Percentiles rank a stretch among this genome's conserved stretches.
phyloP scores from a whole-genome alignment of 2,888 invertebrate species.

The Standfussiana lucernea region DNA sequence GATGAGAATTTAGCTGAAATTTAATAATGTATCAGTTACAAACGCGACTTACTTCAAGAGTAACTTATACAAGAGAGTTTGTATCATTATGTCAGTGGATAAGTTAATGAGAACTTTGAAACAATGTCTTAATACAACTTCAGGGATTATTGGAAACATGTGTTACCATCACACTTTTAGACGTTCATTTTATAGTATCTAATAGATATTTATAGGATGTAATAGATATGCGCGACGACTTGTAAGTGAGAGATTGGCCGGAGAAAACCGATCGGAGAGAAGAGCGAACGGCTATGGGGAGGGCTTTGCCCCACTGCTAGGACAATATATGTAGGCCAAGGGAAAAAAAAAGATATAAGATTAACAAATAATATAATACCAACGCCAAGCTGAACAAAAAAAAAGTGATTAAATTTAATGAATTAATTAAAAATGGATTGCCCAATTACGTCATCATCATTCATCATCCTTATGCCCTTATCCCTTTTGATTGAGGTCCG shows the following conservation, averaged over 20 bases:
- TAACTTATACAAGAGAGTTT: conserved; percentile 19
- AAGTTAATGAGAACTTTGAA: background rate
- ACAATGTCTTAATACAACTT: background rate
- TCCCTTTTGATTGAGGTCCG: too few relatives aligned
- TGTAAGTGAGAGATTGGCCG: too few relatives aligned
- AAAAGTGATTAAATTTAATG: background rate
- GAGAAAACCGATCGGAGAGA: too few relatives aligned
- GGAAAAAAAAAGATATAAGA: too few relatives aligned
- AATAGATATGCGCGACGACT: too few relatives aligned
- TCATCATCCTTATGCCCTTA: too few relatives aligned
- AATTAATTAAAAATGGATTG: too few relatives aligned
- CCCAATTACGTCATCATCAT: too few relatives aligned
- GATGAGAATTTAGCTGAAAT: conserved; percentile 68
- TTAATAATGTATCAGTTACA: conserved; percentile 71
- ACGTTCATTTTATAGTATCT: background rate
- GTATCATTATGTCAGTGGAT: conserved; percentile 1
- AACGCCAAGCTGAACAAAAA: background rate
- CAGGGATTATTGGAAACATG: background rate
- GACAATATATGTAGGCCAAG: too few relatives aligned
- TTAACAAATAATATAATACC: background rate
- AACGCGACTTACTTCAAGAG: conserved; percentile 46
- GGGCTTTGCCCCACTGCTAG: too few relatives aligned
- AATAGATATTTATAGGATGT: too few relatives aligned
- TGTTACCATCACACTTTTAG: background rate
- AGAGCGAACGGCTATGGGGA: too few relatives aligned